Conservation (phyloP, 2,113 vertebrate genomes). For the Cephalopterus ornatus region DNA sequence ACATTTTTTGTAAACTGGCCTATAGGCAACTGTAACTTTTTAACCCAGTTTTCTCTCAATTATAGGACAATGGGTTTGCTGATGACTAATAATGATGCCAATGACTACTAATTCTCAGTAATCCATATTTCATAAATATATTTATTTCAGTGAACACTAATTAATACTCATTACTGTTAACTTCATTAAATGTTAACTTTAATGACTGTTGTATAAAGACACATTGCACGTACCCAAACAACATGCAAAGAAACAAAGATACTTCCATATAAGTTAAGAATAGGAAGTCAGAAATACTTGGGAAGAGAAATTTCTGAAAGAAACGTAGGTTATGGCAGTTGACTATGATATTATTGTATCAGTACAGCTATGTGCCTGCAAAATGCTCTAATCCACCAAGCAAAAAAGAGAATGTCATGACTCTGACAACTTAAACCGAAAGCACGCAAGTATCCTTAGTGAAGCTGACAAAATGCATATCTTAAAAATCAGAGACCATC, state of each 20-base stretch:
- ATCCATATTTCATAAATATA: not conserved
- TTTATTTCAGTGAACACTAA: not conserved
- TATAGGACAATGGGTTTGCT: not conserved
- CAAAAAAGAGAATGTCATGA: not conserved
- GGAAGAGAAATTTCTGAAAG: not conserved
- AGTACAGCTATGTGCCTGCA: not conserved
- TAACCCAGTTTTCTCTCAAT: not conserved
- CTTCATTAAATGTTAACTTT: not conserved
- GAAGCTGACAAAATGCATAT: not conserved
- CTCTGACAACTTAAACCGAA: conserved; percentile 6
- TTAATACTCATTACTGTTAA: not conserved
- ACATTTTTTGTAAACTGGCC: not conserved
- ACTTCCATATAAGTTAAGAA: not conserved
- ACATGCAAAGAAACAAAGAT: not conserved
- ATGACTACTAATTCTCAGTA: not conserved
- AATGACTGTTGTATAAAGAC: not conserved
- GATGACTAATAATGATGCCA: not conserved
- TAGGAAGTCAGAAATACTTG: not conserved
- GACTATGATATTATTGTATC: not conserved
- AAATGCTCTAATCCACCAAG: not conserved
- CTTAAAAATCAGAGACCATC: not conserved
- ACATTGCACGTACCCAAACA: not conserved
- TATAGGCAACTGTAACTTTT: not conserved
- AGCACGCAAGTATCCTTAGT: not conserved
- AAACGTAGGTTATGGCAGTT: not conserved